These are phyloP conservation scores for Neopipo cinnamomea DNA, from an alignment of 2,113 vertebrate genomes.

Conservation along the genomic window DNA sequence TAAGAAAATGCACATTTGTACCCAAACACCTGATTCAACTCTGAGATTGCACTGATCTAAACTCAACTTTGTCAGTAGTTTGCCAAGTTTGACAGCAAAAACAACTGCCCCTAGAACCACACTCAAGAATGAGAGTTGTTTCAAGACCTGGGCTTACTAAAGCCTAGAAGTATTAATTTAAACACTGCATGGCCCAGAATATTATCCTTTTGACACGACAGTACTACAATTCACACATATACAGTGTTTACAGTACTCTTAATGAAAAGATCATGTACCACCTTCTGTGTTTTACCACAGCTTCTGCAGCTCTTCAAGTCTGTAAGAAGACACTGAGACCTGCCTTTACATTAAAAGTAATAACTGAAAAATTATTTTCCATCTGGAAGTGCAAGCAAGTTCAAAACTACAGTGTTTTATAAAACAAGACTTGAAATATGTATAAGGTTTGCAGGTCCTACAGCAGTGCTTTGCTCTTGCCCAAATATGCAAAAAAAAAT, in stretches of 20 bases:
- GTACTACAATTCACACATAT: neutral
- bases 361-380: neutral
- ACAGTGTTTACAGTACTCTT: neutral
- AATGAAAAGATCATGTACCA: neutral
- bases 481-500: neutral
- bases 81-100: neutral
- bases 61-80: neutral
- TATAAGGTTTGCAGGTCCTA: neutral
- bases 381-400: neutral
- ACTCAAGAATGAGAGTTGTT: neutral
- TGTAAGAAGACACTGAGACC: neutral
- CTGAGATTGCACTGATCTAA: neutral
- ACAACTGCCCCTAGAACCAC: neutral
- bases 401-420: neutral
- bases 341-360: neutral
- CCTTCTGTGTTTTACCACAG: neutral
- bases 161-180: neutral
- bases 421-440: neutral
- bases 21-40: neutral
- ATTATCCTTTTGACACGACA: neutral
- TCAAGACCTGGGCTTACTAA: neutral
- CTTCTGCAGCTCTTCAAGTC: neutral
- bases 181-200: neutral
- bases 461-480: neutral
- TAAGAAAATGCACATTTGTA: neutral